Evolutionary conservation across 2,113 vertebrate species (phyloP).

Genomic region (Gnathonemus longibarbis): DNA sequence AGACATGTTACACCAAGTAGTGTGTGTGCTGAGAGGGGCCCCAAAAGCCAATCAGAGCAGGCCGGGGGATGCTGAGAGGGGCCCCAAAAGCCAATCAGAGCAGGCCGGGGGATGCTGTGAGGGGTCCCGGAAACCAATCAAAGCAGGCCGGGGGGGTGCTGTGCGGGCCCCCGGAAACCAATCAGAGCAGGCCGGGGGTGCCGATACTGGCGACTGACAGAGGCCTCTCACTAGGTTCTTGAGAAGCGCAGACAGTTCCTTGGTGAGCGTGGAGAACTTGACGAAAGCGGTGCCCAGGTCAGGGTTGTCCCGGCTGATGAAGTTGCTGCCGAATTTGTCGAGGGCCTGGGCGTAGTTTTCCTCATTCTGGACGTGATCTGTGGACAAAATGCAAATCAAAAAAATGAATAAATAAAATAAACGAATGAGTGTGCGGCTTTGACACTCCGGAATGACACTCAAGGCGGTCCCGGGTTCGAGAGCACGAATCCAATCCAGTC

Average conservation of each 20-base stretch:
- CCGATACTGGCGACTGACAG: neutral
- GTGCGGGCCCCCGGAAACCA: neutral
- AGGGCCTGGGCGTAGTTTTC: constrained; percentile 93
- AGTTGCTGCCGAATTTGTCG: constrained; percentile 97
- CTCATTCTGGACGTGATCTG: constrained; percentile 96
- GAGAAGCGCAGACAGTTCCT: constrained; percentile 90
- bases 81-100: neutral
- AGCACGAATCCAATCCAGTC: neutral
- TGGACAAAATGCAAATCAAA: constrained; percentile 8
- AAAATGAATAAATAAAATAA: neutral
- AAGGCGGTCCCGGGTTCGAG: neutral
- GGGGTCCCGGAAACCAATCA: neutral
- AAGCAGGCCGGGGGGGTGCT: neutral
- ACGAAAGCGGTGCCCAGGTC: constrained; percentile 95
- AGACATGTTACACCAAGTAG: neutral
- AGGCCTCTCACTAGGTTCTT: constrained; percentile 90
- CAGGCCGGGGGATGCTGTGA: neutral
- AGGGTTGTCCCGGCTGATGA: constrained; percentile 94
- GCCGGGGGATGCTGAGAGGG: neutral
- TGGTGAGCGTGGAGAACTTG: constrained; percentile 95
- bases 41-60: neutral
- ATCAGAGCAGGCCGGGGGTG: neutral
- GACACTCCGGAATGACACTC: neutral
- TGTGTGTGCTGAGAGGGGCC: neutral
- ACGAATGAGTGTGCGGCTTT: neutral